These are phyloP conservation scores for Neodiprion fabricii DNA, from an alignment of 1,140 invertebrate species.

Conservation along the genomic window DNA sequence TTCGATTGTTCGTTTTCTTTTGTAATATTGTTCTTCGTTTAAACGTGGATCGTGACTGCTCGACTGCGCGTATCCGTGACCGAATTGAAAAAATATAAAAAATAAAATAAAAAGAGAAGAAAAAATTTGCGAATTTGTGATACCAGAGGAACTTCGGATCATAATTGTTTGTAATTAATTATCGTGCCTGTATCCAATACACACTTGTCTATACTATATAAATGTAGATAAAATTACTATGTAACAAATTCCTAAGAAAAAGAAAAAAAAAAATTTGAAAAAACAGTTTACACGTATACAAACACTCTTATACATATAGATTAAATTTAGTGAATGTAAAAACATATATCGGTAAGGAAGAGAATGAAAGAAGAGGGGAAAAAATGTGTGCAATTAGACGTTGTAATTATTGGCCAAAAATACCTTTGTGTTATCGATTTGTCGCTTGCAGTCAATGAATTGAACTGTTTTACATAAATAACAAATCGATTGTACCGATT, in stretches of 20 bases:
- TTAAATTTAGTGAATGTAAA: conserved; percentile 39
- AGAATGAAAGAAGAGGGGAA: conserved; percentile 31
- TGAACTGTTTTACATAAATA: conserved; percentile 3
- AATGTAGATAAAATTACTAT: conserved; percentile 48
- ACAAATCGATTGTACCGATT: not conserved
- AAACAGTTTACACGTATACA: not conserved
- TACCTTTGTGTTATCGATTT: not conserved
- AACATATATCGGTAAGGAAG: conserved; percentile 20
- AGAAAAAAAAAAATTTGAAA: conserved; percentile 12
- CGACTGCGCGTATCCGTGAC: conserved; percentile 30
- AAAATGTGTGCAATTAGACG: conserved; percentile 47
- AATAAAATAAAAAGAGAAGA: too few species aligned
- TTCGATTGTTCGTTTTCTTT: conserved; percentile 13
- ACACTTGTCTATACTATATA: conserved; percentile 45
- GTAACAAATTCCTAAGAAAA: conserved; percentile 32
- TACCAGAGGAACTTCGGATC: conserved; percentile 50
- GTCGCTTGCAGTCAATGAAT: not conserved
- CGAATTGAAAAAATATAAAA: not conserved
- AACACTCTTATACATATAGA: conserved; percentile 15
- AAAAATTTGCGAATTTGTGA: conserved; percentile 46
- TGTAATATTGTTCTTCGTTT: not conserved
- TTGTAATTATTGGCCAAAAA: conserved; percentile 17
- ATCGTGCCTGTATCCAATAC: conserved; percentile 58
- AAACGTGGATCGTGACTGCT: not conserved
- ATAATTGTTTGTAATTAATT: conserved; percentile 54